phyloP scores from a whole-genome alignment of 2,797 vertebrate genomes.

The Sitta carolinensis region DNA sequence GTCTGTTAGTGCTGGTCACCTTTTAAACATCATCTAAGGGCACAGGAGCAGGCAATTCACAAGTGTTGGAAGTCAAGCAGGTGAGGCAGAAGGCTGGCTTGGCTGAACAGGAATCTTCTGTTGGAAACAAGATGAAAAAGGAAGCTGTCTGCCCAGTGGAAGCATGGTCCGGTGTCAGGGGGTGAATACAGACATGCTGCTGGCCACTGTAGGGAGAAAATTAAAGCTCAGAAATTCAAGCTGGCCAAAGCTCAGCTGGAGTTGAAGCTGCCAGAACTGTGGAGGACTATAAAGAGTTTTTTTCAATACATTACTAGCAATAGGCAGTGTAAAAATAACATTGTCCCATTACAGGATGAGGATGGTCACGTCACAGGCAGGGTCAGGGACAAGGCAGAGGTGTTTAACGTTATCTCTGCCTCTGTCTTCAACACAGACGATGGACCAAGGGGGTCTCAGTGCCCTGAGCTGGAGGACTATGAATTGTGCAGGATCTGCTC shows the following conservation, averaged over 20 bases:
- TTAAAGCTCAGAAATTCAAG: background rate
- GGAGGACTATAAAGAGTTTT: background rate
- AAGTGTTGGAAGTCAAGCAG: background rate
- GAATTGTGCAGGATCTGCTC: background rate
- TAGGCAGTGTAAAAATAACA: background rate
- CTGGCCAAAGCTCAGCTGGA: background rate
- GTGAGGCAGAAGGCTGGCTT: background rate
- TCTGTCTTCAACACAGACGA: background rate
- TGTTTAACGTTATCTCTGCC: background rate
- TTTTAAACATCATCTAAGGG: background rate
- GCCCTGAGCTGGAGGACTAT: background rate
- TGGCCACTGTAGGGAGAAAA: background rate
- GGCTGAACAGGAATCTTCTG: background rate
- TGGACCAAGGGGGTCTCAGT: background rate
- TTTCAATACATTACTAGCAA: background rate
- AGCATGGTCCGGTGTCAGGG: background rate
- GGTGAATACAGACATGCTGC: background rate
- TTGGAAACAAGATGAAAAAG: background rate
- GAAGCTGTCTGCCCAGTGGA: background rate
- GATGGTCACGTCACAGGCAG: background rate
- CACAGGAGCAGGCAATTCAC: background rate
- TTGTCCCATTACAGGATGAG: background rate
- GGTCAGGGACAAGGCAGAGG: background rate
- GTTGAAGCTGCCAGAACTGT: background rate
- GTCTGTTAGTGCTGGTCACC: background rate